Evolutionary conservation across 2,797 vertebrate genomes (phyloP), one percentile per base, ranked within the genome.

Genomic region (Ceryle rudis): DNA sequence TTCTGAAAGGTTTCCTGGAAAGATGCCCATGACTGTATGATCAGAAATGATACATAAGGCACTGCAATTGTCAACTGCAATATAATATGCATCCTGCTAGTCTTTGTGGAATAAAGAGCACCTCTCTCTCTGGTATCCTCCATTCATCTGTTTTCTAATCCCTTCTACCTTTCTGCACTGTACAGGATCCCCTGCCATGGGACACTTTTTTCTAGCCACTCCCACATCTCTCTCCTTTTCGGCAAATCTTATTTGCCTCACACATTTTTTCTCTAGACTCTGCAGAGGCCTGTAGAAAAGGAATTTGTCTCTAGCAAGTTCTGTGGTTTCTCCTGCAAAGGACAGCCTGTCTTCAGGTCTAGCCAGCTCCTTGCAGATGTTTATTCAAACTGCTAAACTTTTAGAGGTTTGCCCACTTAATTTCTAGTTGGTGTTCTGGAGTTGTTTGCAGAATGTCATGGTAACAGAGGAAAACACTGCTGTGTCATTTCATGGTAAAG

Each of bases 331-430:
- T 86, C 84, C 86, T 81, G 57, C 70, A 95, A 81, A 90, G 82
- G 66, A 89, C 77, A 94, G 77, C 10, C 52, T 89, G 91, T 95
- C 84, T 66, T 33, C 41, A 73, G n/a, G 77, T 66, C 80, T 70
- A 95, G 82, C 35, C 89, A 91, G 75, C 47, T 81, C 73, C 39
- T 91, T 12, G 2, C 91, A 96, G 95, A 90, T 61, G 0, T 96
- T 95, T 94, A 58, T 90, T 93, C 73, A 70, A 81, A 86, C 93
- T 94, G 85, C 94, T 93, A 94, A 60, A 86, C 75, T 83, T 65
- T 28, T 28, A 72, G 66, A 94, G 70, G 58, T 94, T 96, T 96
- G 77, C 77, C 89, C 93, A 64, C 55, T 90, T 88, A 26, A 86
- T 90, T 91, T 95, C 73, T 74, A 95, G 82, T 71, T 60, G 55